phyloP scores from a whole-genome alignment of 2,888 invertebrate genomes.

The Plagodis pulveraria region DNA sequence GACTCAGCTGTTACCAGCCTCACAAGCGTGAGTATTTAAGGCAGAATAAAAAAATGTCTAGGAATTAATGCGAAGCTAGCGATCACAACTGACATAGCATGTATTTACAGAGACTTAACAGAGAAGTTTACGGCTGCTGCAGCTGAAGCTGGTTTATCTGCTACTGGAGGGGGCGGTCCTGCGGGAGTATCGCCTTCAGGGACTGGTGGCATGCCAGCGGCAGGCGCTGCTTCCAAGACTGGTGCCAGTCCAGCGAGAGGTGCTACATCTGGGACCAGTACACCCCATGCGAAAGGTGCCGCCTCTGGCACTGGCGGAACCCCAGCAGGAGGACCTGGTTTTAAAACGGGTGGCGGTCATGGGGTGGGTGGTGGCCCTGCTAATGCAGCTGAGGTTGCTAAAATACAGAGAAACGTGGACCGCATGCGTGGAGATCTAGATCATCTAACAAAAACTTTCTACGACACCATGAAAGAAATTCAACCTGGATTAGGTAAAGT shows the following conservation, averaged over 20 bases:
- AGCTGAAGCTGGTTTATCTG: background rate
- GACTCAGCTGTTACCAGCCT: background rate
- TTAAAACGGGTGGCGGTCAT: no score
- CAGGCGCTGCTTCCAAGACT: background rate
- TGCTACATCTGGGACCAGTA: background rate
- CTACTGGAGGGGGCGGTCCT: background rate
- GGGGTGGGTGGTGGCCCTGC: background rate
- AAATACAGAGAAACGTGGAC: constrained; percentile 40
- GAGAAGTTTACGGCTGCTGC: background rate
- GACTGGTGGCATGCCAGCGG: background rate
- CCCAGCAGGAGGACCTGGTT: background rate
- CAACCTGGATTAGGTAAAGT: constrained; percentile 13
- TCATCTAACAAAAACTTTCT: constrained; percentile 46
- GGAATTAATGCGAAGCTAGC: no score
- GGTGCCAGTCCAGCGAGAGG: background rate
- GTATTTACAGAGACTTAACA: background rate
- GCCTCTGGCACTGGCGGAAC: background rate
- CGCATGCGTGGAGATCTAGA: constrained; percentile 51
- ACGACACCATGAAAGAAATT: constrained; percentile 28
- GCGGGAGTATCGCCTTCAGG: background rate
- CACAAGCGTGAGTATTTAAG: no score
- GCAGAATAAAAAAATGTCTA: no score
- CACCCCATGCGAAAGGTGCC: background rate
- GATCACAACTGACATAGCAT: no score
- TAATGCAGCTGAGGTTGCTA: constrained; percentile 35